Percentiles rank a stretch among this genome's conserved stretches.
These are phyloP conservation scores for Trochalopteron elliotii DNA, from an alignment of 2,113 vertebrate species.

Conservation along the genomic window DNA sequence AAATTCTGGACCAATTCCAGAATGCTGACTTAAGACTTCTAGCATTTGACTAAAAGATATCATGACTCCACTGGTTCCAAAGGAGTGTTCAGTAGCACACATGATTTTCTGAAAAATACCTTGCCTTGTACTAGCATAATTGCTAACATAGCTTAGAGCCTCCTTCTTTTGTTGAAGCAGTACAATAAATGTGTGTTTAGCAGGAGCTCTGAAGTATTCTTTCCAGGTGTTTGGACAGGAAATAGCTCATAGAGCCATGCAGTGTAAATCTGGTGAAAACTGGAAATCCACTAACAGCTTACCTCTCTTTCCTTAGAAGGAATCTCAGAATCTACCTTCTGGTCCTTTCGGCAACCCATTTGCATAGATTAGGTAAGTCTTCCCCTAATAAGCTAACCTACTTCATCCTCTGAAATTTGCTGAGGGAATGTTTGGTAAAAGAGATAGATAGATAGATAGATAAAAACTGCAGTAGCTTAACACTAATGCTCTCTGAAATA, in stretches of 20 bases:
- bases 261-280: not conserved
- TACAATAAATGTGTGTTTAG: not conserved
- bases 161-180: not conserved
- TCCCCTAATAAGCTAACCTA: not conserved
- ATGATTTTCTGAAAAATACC: not conserved
- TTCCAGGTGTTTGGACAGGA: not conserved
- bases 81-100: not conserved
- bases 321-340: constrained; percentile 52
- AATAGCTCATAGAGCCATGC: not conserved
- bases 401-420: not conserved
- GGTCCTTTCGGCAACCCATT: constrained; percentile 86
- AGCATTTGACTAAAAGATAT: not conserved
- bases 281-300: not conserved
- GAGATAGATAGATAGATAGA: not conserved
- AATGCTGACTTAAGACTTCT: not conserved
- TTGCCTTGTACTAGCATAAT: not conserved
- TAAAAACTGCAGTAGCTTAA: not conserved
- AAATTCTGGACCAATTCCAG: not conserved
- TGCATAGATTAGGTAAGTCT: constrained; percentile 77
- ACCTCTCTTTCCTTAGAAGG: constrained; percentile 5
- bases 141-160: not conserved
- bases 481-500: not conserved
- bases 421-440: not conserved
- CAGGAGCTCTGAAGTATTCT: not conserved
- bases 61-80: not conserved